Evolutionary conservation across 2,797 vertebrate genomes (phyloP), one percentile per base, ranked within the genome.

Genomic region (Pipistrellus pygmaeus): DNA sequence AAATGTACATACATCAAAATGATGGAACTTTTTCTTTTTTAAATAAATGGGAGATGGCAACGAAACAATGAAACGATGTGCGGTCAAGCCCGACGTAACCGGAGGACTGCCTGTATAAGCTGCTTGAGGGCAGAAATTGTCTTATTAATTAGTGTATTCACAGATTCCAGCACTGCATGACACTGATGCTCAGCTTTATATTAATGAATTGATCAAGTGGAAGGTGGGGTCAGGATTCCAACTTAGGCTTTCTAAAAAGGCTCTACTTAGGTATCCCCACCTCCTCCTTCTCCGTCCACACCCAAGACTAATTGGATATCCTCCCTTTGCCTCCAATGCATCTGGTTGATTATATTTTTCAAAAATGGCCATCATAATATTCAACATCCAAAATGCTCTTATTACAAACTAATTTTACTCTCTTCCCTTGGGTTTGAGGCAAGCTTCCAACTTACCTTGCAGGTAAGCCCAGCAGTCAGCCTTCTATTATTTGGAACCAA

Each of bases 241-340:
- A 60, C 35, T 76, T 71, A 66, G 73, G 66, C 84, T 89, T 96
- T 89, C 85, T 83, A 82, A 82, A 91, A 66, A 66, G n/a, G 20
- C 73, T 82, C 38, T n/a, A 21, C n/a, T 68, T 64, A 87, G 27
- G 14, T 81, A 62, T 68, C 25, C 38, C 30, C 12, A 6, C 13
- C 41, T 18, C 20, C 57, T 14, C 77, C 44, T 41, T 66, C 64
- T 72, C 66, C 6, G 38, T 17, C 53, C 18, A 46, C 11, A 41
- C 25, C 68, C 25, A 55, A 81, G 46, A 48, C 44, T 76, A 64
- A 71, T 32, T 73, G 11, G 15, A 51, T 77, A 69, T 27, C 38
- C 14, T 64, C 64, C n/a, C 76, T 93, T 86, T 85, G 32, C 57
- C 60, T 80, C 48, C 15, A 85, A 8, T 75, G 48, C n/a, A 75